A percentile compares a stretch with the other conserved stretches of the same genome.
Conservation (phyloP, 2,113 vertebrate genomes). For the Cardinalis cardinalis region DNA sequence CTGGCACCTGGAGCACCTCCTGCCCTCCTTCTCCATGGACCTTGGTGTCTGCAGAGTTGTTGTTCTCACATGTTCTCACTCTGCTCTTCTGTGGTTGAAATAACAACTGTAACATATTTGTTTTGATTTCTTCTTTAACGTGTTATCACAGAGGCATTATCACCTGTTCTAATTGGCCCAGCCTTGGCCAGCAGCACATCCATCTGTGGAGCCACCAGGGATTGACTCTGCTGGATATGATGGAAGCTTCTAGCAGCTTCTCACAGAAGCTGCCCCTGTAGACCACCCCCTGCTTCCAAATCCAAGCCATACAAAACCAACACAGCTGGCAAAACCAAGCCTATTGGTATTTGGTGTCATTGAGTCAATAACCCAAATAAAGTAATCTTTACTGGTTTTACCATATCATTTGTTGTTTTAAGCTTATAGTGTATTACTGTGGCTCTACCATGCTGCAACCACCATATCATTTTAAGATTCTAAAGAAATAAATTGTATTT, state of each 20-base stretch:
- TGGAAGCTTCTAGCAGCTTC: neutral
- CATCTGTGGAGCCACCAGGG: neutral
- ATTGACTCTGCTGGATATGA: neutral
- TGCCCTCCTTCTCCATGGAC: neutral
- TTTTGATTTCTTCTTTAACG: neutral
- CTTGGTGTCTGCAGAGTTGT: neutral
- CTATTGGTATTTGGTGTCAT: neutral
- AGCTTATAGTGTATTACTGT: neutral
- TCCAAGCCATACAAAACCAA: neutral
- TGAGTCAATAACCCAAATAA: neutral
- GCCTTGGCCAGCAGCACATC: neutral
- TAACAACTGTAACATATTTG: neutral
- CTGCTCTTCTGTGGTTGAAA: neutral
- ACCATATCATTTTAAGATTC: neutral
- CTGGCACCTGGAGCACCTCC: fast-evolving
- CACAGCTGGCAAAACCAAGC: neutral
- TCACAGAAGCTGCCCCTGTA: neutral
- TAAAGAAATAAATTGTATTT: neutral
- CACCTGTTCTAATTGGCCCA: neutral
- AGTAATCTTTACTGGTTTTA: neutral
- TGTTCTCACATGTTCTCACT: neutral
- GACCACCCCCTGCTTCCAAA: neutral
- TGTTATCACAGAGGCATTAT: neutral
- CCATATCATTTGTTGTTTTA: neutral
- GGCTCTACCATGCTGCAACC: neutral